Evolutionary conservation across 2,113 vertebrate genomes (phyloP).

Genomic region (Balaeniceps rex): DNA sequence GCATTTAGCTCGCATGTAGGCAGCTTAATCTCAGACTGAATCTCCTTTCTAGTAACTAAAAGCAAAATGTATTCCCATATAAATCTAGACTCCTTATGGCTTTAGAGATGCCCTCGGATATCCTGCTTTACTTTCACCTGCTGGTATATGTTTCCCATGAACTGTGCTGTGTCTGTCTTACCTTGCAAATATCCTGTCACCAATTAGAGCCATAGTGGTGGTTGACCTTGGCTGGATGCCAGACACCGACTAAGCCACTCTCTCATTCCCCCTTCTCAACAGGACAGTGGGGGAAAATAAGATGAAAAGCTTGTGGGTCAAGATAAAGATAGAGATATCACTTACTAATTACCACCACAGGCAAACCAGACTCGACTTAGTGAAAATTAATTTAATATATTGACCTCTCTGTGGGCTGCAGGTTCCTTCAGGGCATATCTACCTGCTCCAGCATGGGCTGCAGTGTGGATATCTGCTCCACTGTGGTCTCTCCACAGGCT

Average conservation of each 20-base stretch:
- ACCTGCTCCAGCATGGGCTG: neutral
- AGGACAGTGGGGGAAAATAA: neutral
- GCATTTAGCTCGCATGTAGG: accelerated
- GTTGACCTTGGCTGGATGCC: neutral
- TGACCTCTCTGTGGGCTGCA: neutral
- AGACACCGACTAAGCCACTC: neutral
- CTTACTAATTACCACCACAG: neutral
- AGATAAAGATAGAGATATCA: neutral
- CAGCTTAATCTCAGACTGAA: neutral
- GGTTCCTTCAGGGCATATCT: neutral
- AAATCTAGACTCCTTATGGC: neutral
- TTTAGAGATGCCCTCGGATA: neutral
- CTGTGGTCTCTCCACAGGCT: neutral
- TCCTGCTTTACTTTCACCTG: neutral
- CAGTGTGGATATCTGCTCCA: neutral
- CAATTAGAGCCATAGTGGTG: neutral
- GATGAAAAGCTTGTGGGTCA: neutral
- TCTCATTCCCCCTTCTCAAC: neutral
- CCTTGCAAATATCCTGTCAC: neutral
- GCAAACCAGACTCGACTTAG: neutral
- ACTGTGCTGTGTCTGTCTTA: neutral
- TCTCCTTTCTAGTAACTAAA: neutral
- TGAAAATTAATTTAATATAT: neutral
- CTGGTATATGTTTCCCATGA: neutral
- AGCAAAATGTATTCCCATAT: neutral